Percentiles rank a stretch among this genome's conserved stretches.
Evolutionary conservation across 2,888 invertebrate genomes (phyloP).

Genomic region (Formica aserva): DNA sequence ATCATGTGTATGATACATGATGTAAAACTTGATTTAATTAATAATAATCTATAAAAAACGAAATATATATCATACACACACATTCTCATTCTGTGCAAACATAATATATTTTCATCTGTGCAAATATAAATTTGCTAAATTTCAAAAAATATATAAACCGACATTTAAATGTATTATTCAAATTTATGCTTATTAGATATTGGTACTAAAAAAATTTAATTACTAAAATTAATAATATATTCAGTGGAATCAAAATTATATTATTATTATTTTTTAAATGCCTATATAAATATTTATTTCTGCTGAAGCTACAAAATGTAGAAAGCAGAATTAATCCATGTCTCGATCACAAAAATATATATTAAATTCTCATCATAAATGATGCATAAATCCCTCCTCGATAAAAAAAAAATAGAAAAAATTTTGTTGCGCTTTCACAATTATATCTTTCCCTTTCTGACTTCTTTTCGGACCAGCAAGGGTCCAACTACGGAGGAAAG

Average conservation of each 20-base stretch:
- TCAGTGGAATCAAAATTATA: background rate
- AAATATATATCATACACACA: background rate
- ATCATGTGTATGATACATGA: background rate
- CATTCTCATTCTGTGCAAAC: background rate
- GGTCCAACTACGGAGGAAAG: constrained; percentile 60
- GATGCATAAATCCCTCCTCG: too few relatives aligned
- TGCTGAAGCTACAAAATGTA: background rate
- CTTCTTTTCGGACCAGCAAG: background rate
- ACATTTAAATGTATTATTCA: background rate
- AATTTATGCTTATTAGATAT: background rate
- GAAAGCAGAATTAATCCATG: background rate
- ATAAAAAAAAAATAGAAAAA: background rate
- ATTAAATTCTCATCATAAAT: background rate
- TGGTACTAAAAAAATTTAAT: background rate
- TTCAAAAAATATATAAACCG: background rate
- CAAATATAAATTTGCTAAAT: background rate
- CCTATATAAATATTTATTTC: background rate
- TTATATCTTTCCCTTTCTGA: background rate
- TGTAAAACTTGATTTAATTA: background rate
- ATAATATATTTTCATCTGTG: background rate
- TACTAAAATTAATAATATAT: background rate
- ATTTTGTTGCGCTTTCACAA: background rate
- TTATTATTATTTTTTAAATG: background rate
- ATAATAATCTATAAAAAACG: background rate
- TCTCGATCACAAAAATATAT: background rate